phyloP scores from a whole-genome alignment of 2,888 invertebrate species.

The Drosophila anceps region DNA sequence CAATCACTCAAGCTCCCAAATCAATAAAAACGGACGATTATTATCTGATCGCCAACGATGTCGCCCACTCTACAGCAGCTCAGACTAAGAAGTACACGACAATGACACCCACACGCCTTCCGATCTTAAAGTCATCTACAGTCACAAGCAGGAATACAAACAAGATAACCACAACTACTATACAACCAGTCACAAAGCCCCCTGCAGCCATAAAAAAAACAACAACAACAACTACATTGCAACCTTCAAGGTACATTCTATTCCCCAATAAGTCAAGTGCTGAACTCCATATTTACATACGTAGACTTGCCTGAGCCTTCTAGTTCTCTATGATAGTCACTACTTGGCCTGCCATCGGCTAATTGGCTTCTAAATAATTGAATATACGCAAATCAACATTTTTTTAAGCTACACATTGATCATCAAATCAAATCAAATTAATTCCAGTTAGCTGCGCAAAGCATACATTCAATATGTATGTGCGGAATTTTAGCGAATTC shows the following conservation, averaged over 20 bases:
- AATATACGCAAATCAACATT: constrained; percentile 13
- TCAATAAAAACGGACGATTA: constrained; percentile 69
- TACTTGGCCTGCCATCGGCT: constrained; percentile 6
- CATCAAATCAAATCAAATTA: background rate
- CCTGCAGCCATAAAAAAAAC: constrained; percentile 34
- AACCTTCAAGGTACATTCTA: constrained; percentile 58
- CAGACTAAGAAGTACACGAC: constrained; percentile 37
- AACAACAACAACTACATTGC: constrained; percentile 36
- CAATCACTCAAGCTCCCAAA: constrained; percentile 46
- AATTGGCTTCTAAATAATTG: constrained; percentile 27
- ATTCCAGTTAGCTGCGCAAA: constrained; percentile 2
- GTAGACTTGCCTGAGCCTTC: constrained; percentile 20
- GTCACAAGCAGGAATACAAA: constrained; percentile 65
- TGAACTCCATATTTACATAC: constrained; percentile 1
- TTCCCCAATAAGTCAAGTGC: constrained; percentile 20
- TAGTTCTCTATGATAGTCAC: constrained; percentile 3
- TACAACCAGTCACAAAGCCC: constrained; percentile 62
- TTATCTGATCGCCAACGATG: constrained; percentile 70
- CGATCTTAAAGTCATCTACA: constrained; percentile 39
- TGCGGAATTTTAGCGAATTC: background rate
- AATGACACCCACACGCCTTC: constrained; percentile 75
- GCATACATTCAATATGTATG: background rate
- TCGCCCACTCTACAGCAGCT: constrained; percentile 26
- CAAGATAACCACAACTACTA: constrained; percentile 83
- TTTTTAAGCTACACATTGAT: constrained; percentile 7